phyloP scores from a whole-genome alignment of 2,113 vertebrate species.

The Lates calcarifer region DNA sequence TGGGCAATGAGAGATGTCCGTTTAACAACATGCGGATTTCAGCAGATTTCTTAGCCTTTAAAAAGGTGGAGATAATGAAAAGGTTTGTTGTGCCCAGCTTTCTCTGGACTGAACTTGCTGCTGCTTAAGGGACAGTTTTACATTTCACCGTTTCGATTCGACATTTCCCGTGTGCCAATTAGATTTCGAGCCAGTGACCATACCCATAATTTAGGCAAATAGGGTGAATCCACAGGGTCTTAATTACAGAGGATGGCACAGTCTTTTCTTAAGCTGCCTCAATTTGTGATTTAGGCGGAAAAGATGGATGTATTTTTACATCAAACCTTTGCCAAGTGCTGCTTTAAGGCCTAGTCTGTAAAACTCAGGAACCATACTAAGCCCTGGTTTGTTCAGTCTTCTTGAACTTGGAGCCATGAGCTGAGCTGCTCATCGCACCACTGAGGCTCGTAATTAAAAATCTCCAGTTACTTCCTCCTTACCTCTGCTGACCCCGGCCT shows the following conservation, averaged over 20 bases:
- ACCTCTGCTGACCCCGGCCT: constrained; percentile 65
- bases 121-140: constrained; percentile 38
- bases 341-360: constrained; percentile 57
- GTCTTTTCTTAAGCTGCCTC: constrained; percentile 58
- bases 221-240: constrained; percentile 65
- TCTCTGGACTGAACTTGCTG: constrained; percentile 13
- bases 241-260: constrained; percentile 65
- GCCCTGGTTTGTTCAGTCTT: constrained; percentile 45
- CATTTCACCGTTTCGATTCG: constrained; percentile 5
- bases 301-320: constrained; percentile 58
- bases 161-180: constrained; percentile 50
- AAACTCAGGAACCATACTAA: constrained; percentile 60
- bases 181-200: constrained; percentile 48
- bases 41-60: neutral
- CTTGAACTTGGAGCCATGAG: constrained; percentile 53
- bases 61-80: constrained; percentile 23
- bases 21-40: constrained; percentile 1
- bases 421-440: constrained; percentile 70
- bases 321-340: constrained; percentile 52
- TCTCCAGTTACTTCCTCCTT: constrained; percentile 73
- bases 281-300: constrained; percentile 63
- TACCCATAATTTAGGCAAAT: constrained; percentile 56
- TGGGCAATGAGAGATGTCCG: neutral
- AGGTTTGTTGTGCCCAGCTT: constrained; percentile 7
- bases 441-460: constrained; percentile 77